phyloP scores from a whole-genome alignment of 2,797 vertebrate species.

The Spinibarbus caldwelli region DNA sequence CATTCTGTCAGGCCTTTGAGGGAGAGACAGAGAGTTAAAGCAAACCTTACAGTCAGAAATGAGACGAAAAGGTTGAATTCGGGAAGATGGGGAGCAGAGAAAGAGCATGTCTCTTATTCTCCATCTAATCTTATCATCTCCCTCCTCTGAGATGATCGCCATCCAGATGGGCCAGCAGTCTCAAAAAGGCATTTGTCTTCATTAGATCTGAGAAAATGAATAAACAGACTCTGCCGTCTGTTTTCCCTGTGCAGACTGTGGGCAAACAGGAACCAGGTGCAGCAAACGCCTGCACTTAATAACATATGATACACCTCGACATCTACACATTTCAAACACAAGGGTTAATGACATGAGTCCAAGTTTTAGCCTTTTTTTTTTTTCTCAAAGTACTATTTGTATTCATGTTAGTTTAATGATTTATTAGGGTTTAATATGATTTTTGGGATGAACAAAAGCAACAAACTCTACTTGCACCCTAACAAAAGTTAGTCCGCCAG shows the following conservation, averaged over 20 bases:
- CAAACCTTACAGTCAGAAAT: background rate
- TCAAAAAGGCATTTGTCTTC: slow-evolving; percentile 63
- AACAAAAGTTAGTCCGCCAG: background rate
- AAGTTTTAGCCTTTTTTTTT: background rate
- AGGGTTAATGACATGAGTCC: background rate
- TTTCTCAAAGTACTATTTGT: background rate
- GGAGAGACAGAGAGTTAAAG: background rate
- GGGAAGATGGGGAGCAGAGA: background rate
- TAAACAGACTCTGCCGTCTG: slow-evolving; percentile 43
- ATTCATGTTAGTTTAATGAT: background rate
- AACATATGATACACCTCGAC: slow-evolving; percentile 22
- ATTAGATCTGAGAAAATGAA: slow-evolving; percentile 61
- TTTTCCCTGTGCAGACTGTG: background rate
- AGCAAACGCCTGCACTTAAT: slow-evolving; percentile 8
- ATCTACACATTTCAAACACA: background rate
- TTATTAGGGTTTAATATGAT: background rate
- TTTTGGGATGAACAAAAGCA: background rate
- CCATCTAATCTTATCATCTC: slow-evolving; percentile 30
- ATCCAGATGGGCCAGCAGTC: slow-evolving; percentile 58
- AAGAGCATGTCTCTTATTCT: slow-evolving; percentile 21
- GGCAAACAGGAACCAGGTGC: slow-evolving; percentile 33
- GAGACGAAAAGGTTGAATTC: background rate
- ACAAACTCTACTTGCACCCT: background rate
- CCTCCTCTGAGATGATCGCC: slow-evolving; percentile 47
- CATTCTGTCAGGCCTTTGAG: background rate